Percentiles rank a stretch among this genome's conserved stretches.
Conservation (phyloP, 2,113 vertebrate species). For the Ceyx margarethae region DNA sequence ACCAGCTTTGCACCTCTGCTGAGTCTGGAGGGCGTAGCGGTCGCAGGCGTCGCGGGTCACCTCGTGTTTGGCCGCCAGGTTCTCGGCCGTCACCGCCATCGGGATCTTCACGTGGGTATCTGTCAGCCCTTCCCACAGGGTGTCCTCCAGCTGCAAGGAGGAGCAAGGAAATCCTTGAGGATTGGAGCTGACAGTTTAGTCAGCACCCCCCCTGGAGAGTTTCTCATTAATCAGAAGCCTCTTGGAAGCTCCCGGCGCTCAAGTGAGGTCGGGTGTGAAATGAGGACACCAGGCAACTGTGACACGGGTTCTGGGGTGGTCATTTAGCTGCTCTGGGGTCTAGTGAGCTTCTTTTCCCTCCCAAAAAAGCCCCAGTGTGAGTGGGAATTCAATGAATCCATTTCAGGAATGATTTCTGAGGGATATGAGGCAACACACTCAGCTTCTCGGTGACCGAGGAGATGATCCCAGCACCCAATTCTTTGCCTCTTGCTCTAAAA, state of each 20-base stretch:
- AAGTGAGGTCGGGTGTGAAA: too few relatives aligned
- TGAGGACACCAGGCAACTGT: too few relatives aligned
- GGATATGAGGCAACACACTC: neutral
- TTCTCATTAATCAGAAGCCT: neutral
- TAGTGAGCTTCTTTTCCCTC: too few relatives aligned
- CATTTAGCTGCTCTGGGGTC: too few relatives aligned
- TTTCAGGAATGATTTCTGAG: neutral
- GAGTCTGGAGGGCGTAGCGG: slow-evolving; percentile 82
- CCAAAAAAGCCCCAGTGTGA: too few relatives aligned
- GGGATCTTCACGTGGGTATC: slow-evolving; percentile 85
- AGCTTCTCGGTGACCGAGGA: neutral
- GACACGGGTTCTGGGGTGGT: too few relatives aligned
- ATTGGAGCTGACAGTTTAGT: too few relatives aligned
- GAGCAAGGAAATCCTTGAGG: too few relatives aligned
- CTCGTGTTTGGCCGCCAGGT: slow-evolving; percentile 88
- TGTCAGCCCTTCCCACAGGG: slow-evolving; percentile 86
- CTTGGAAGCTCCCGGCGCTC: neutral
- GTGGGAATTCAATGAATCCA: neutral
- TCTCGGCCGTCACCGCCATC: slow-evolving; percentile 95
- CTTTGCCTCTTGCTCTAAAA: neutral
- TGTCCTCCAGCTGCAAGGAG: slow-evolving; percentile 86
- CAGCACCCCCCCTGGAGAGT: neutral
- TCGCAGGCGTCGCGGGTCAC: slow-evolving; percentile 90
- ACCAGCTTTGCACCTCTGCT: slow-evolving; percentile 93
- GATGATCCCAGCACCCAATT: neutral